Conservation (phyloP, 2,888 invertebrate species). For the Myathropa florea region DNA sequence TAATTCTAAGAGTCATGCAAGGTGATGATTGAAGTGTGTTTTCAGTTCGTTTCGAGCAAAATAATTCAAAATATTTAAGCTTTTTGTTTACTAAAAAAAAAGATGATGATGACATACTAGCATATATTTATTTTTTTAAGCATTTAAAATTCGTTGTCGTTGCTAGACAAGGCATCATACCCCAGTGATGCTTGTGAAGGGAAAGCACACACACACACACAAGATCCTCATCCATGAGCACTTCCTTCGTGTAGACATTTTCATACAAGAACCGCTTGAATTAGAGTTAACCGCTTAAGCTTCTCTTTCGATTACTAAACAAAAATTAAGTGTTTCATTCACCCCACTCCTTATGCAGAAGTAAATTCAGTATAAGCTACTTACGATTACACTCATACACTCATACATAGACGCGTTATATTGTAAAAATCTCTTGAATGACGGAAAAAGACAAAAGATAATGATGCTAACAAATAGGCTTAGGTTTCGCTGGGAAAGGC, state of each 20-base stretch:
- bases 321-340: not conserved
- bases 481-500: slow-evolving; percentile 68
- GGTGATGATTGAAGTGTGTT: not conserved
- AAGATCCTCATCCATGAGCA: not conserved
- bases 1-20: slow-evolving; percentile 28
- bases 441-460: slow-evolving; percentile 69
- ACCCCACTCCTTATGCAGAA: slow-evolving; percentile 9
- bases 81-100: slow-evolving; percentile 11
- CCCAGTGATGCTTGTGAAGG: not conserved
- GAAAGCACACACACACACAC: not conserved
- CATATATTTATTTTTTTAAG: slow-evolving; percentile 16
- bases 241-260: no score
- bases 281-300: not conserved
- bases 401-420: slow-evolving; percentile 7
- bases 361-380: slow-evolving; percentile 23
- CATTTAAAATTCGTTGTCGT: slow-evolving; percentile 26
- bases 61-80: not conserved
- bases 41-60: slow-evolving; percentile 18
- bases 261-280: not conserved
- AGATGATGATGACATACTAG: not conserved
- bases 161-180: not conserved
- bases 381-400: slow-evolving; percentile 17
- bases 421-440: slow-evolving; percentile 56
- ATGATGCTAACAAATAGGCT: slow-evolving; percentile 68
- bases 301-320: not conserved